Evolutionary conservation across 2,888 invertebrate genomes (phyloP), one percentile per base, ranked within the genome.

Genomic region (Dasysyrphus albostriatus): DNA sequence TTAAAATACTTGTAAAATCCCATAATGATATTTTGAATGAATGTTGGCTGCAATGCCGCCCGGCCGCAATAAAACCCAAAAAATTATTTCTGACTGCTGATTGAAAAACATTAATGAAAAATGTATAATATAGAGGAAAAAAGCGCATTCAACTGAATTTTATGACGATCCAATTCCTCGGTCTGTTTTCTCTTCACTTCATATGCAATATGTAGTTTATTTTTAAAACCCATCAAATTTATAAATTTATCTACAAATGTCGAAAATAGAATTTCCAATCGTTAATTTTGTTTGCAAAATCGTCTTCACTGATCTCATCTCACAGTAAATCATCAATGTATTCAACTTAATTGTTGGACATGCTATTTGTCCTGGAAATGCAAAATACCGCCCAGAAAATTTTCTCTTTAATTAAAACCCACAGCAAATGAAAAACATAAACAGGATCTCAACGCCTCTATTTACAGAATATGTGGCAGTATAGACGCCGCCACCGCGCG

Each of bases 361-460:
- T 29, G 70, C 12, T 47, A 65, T 37, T 51, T 59, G 24, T 85
- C 59, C 76, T 85, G 85, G 85, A 85, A 77, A 67, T 67, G 42
- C 39, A 44, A 77, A 78, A 44, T 34, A 34, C 10, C 12, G 2
- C 16, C 14, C 14, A 12, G 44, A 16, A 54, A 42, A 58, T 10
- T 51, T 54, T 70, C 42, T 58, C 67, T 67, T 67, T 44, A 63
- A 58, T 75, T 75, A 63, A 24, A 24, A 24, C 24, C 3, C 24
- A 24, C 51, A 72, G 72, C 67, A 44, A 67, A 67, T 63, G 56
- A 37, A 51, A 47, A 65, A 0, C 24, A 19, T 8, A 29, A 24
- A 16, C 16, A 67, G 51, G 16, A 10, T 58, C 29, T n/a, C 5
- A n/a, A 5, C 49, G 10, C 7, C 1, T 47, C 16, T 3, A 9